These are phyloP conservation scores for Eulemur mongoz DNA, from an alignment of 2,797 vertebrate genomes.

Conservation along the genomic window DNA sequence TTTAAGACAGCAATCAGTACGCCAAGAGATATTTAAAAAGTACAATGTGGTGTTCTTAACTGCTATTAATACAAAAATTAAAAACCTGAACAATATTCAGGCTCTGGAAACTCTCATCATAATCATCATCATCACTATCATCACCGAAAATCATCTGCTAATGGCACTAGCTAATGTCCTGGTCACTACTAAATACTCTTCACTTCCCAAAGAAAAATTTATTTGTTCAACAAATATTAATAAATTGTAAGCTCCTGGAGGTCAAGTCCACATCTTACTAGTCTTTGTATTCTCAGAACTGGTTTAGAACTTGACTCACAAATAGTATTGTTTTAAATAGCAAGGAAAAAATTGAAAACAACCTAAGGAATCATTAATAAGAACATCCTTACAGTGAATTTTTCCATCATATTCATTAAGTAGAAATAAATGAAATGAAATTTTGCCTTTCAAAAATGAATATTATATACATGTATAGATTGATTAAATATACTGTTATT, in stretches of 20 bases:
- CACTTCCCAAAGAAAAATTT: not conserved
- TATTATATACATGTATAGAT: not conserved
- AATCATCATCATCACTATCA: not conserved
- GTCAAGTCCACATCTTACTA: not conserved
- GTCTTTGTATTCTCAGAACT: slow-evolving; percentile 19
- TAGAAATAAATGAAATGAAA: not conserved
- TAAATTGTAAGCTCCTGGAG: not conserved
- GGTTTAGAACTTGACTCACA: not conserved
- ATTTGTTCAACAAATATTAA: slow-evolving; percentile 18
- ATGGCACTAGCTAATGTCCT: not conserved
- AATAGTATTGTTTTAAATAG: not conserved
- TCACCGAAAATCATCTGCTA: not conserved
- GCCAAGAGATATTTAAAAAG: slow-evolving; percentile 16
- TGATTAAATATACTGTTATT: not conserved
- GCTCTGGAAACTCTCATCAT: not conserved
- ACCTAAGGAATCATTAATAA: not conserved
- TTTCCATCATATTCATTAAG: not conserved
- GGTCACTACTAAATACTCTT: not conserved
- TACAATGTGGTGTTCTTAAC: slow-evolving; percentile 28
- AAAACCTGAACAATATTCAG: not conserved
- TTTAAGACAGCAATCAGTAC: slow-evolving; percentile 14
- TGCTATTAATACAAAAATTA: slow-evolving; percentile 19
- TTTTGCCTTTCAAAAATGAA: slow-evolving; percentile 7
- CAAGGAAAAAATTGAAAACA: not conserved
- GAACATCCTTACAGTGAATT: not conserved